Percentiles rank a stretch among this genome's conserved stretches.
phyloP scores from a whole-genome alignment of 2,113 vertebrate genomes.

The Ivindomyrus marchei region DNA sequence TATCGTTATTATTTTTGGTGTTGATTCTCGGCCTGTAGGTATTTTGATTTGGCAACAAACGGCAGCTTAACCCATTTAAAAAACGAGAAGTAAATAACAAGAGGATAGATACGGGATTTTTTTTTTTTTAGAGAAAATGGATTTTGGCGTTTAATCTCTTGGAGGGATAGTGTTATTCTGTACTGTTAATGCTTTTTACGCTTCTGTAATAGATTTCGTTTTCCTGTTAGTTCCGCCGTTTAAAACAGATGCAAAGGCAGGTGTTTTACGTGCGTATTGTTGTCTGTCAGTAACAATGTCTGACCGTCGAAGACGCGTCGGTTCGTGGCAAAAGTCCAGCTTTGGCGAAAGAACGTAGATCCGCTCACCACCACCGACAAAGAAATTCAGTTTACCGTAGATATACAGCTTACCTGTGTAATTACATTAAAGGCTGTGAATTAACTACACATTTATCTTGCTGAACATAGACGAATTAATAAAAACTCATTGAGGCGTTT shows the following conservation, averaged over 20 bases:
- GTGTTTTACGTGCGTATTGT: not conserved
- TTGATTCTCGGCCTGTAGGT: not conserved
- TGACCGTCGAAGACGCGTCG: not conserved
- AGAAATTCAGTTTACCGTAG: not conserved
- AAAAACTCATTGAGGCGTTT: not conserved
- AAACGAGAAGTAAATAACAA: not conserved
- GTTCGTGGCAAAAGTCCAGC: not conserved
- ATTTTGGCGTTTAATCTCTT: not conserved
- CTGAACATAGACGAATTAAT: not conserved
- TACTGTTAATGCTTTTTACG: not conserved
- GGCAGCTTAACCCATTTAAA: not conserved
- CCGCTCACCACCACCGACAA: not conserved
- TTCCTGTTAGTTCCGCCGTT: not conserved
- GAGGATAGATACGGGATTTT: not conserved
- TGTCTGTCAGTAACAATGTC: not conserved
- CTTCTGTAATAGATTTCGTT: not conserved
- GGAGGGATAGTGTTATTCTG: not conserved
- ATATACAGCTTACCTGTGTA: not conserved
- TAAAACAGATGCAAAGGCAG: not conserved
- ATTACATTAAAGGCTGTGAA: not conserved
- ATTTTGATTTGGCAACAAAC: not conserved
- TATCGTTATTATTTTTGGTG: not conserved
- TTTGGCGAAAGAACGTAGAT: not conserved
- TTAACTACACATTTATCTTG: not conserved
- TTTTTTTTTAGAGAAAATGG: not conserved